These are phyloP conservation scores for Nothoprocta pentlandii DNA, from an alignment of 2,113 vertebrate genomes.

Conservation along the genomic window DNA sequence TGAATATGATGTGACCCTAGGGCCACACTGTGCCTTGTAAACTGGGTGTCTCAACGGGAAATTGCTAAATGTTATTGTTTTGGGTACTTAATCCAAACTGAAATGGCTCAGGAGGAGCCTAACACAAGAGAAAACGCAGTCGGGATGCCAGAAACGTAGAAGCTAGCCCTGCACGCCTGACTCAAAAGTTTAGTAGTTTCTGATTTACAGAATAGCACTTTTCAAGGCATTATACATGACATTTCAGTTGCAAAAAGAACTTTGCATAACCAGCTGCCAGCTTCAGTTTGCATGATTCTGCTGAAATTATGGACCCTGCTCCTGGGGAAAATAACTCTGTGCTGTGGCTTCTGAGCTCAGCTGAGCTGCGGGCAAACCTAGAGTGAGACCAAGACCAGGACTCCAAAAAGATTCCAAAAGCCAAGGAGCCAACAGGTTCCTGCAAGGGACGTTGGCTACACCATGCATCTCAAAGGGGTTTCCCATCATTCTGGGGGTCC, in stretches of 20 bases:
- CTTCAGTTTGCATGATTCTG: neutral
- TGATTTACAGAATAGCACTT: neutral
- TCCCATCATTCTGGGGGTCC: no score
- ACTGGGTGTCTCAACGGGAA: neutral
- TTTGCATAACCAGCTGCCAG: neutral
- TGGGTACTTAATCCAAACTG: neutral
- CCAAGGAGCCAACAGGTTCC: neutral
- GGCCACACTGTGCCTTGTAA: neutral
- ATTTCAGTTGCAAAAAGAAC: neutral
- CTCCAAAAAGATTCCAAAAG: neutral
- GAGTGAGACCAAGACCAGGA: neutral
- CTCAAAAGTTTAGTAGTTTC: neutral
- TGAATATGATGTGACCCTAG: fast-evolving
- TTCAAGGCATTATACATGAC: neutral
- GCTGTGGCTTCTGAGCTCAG: neutral
- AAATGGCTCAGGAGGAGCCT: neutral
- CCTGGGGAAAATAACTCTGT: neutral
- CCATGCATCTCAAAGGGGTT: fast-evolving
- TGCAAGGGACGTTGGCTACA: fast-evolving
- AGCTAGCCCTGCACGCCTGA: fast-evolving
- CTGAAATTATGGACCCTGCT: neutral
- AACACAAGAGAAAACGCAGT: neutral
- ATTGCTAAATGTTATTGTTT: neutral
- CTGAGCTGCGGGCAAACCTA: neutral
- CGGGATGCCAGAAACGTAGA: neutral